Base-by-base conservation (phyloP, 2,888 invertebrate genomes). In the Tachystola acroxantha region DNA sequence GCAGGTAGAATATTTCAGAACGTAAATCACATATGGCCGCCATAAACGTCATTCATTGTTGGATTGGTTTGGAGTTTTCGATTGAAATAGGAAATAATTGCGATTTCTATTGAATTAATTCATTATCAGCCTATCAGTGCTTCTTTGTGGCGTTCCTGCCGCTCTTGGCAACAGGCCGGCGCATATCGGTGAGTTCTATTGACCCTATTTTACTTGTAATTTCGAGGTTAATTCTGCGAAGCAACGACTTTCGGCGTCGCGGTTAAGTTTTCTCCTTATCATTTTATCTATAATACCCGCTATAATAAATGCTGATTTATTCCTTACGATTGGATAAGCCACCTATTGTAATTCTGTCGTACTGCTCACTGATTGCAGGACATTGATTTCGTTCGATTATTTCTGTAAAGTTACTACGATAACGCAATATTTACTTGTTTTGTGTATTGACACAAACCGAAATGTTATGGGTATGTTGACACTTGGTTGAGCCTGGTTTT, bases 101-200 rank as follows among this genome's bases (percentile, higher is more conserved):
- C 47, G 46, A 57, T 58, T 62, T 58, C 53, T 50, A 48, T 56
- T 56, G 49, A 52, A 55, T 49, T 44, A 53, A 47, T 43, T 39
- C 6, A 16, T 16, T 6, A 16, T n/a, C n/a, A n/a, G n/a, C n/a
- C n/a, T 61, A 63, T 59, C 60, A 62, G 64, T 66, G 64, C 51
- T 45, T 55, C 50, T 53, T 53, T 52, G 62, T 62, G 59, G 42
- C 47, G 42, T 41, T 13, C 27, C 39, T 42, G 43, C 39, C 50
- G 46, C 47, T 42, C 46, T 48, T 50, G 46, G 50, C 46, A 42
- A 48, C 51, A 45, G 44, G 46, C 57, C 54, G 56, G 49, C 40
- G 39, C 45, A 49, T 59, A 62, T 43, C 57, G 43, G 74, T 75
- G 43, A 72, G 74, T 72, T 56, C 47, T 47, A 37, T 37, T 12